Evolutionary conservation across 2,888 invertebrate species (phyloP).

Genomic region (Platycnemis pennipes): DNA sequence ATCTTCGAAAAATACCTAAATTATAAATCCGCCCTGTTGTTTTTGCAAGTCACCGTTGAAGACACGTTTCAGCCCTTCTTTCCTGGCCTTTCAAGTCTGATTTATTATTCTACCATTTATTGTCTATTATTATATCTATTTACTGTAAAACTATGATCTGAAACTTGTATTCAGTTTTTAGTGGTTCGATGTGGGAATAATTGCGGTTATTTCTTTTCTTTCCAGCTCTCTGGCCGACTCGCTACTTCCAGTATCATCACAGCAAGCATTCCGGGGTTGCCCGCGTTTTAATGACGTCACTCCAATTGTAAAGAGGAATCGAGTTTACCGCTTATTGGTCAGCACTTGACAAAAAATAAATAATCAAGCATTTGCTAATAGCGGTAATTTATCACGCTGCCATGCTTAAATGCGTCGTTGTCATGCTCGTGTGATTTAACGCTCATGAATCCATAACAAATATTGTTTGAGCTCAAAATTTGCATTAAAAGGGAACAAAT

Average conservation of each 20-base stretch:
- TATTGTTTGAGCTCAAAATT: too few relatives aligned
- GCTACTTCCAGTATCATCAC: not conserved
- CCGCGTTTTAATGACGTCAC: conserved; percentile 22
- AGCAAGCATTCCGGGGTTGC: conserved; percentile 58
- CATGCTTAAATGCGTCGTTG: too few relatives aligned
- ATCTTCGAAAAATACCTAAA: too few relatives aligned
- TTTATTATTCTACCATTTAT: too few relatives aligned
- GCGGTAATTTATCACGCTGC: not conserved
- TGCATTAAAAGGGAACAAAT: too few relatives aligned
- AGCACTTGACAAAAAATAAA: conserved; percentile 4
- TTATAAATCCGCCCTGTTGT: too few relatives aligned
- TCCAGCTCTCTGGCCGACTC: not conserved
- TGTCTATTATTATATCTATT: too few relatives aligned
- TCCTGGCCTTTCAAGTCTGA: too few relatives aligned
- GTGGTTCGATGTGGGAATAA: not conserved
- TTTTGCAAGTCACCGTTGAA: too few relatives aligned
- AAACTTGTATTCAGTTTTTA: not conserved
- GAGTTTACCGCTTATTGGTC: conserved; percentile 65
- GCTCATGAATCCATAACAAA: too few relatives aligned
- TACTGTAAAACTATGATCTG: too few relatives aligned
- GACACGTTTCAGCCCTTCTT: too few relatives aligned
- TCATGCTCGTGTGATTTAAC: not conserved
- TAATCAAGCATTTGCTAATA: not conserved
- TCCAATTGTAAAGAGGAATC: conserved; percentile 56
- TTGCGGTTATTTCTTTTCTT: not conserved